Percentiles rank a stretch among this genome's conserved stretches.
These are phyloP conservation scores for Drosophila elegans DNA, from an alignment of 1,140 invertebrate genomes.

Conservation along the genomic window DNA sequence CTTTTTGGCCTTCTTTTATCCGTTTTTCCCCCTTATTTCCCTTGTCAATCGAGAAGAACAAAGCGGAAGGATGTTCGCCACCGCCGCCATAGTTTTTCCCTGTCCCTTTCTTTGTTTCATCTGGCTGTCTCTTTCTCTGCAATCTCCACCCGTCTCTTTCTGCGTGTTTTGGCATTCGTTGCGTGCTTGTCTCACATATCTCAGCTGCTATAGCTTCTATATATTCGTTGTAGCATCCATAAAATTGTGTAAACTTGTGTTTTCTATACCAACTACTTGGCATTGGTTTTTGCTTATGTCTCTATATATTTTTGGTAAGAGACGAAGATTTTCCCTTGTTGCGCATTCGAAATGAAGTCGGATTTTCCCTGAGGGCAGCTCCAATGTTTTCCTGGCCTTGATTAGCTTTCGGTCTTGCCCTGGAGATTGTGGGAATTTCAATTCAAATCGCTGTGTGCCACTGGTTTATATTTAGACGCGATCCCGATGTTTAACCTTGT, in stretches of 20 bases:
- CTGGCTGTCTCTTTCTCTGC: slow-evolving; percentile 6
- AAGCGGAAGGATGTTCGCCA: slow-evolving; percentile 44
- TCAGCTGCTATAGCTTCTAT: slow-evolving; percentile 24
- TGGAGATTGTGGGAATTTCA: slow-evolving; percentile 38
- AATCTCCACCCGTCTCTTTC: slow-evolving; percentile 9
- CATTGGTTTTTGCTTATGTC: slow-evolving; percentile 28
- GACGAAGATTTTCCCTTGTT: slow-evolving; percentile 28
- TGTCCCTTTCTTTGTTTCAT: slow-evolving; percentile 16
- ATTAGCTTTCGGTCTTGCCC: slow-evolving; percentile 43
- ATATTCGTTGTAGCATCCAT: slow-evolving; percentile 26
- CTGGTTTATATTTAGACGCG: slow-evolving; percentile 28
- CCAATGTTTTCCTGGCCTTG: slow-evolving; percentile 38
- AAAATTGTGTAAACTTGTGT: slow-evolving; percentile 49
- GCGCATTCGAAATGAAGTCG: slow-evolving; percentile 49
- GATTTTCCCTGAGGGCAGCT: slow-evolving; percentile 18
- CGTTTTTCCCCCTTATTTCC: background rate
- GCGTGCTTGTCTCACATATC: slow-evolving; percentile 49
- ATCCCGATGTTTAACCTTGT: slow-evolving; percentile 37
- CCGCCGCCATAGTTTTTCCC: slow-evolving; percentile 40
- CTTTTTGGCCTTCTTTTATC: slow-evolving; percentile 6
- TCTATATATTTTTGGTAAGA: slow-evolving; percentile 3
- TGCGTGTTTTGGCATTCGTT: slow-evolving; percentile 24
- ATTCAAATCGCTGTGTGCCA: slow-evolving; percentile 29
- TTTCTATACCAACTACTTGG: slow-evolving; percentile 41
- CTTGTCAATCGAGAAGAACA: slow-evolving; percentile 9